Base-by-base conservation (phyloP, 1,140 invertebrate species). In the Saccostrea cuccullata region DNA sequence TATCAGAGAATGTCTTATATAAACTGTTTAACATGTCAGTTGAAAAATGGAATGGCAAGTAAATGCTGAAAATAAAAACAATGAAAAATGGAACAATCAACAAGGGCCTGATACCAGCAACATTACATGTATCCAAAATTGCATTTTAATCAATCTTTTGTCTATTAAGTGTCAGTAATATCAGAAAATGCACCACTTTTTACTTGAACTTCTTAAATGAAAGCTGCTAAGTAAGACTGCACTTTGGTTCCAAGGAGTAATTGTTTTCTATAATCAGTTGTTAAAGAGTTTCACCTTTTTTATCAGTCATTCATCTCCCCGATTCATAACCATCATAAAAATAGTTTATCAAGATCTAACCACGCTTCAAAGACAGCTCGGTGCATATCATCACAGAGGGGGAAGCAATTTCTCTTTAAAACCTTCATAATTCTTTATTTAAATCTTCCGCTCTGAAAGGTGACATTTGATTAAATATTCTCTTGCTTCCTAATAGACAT, bases 201-300 rank as follows among this genome's bases (percentile, higher is more conserved):
- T 26, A 1, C 30, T 26, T 17, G n/a, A 64, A 64, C 15, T 17
- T 64, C 58, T 30, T 26, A 26, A 30, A 77, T 26, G 26, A 36
- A 77, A 77, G 70, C 70, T 36, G 2, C 26, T 36, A 77, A 30
- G 26, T 77, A 15, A 36, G 26, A 26, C 26, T 77, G 70, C 26
- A 30, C 30, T 77, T 77, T 30, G 13, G 70, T 77, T 30, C 23
- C 70, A 77, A 77, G 70, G 30, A 67, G n/a, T 67, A 67, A 77
- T 77, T 77, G 70, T 77, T 77, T 64, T 77, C 70, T 77, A 77
- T 36, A 30, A 77, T 77, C 70, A 77, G 70, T 30, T 30, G 70
- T 26, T 77, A 77, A 77, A 77, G 70, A 77, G 70, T 77, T 77
- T 77, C 70, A 77, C 70, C 70, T 77, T 77, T 77, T 77, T 77